Conservation (phyloP, 2,888 invertebrate species). For the Antheraea assamensis region DNA sequence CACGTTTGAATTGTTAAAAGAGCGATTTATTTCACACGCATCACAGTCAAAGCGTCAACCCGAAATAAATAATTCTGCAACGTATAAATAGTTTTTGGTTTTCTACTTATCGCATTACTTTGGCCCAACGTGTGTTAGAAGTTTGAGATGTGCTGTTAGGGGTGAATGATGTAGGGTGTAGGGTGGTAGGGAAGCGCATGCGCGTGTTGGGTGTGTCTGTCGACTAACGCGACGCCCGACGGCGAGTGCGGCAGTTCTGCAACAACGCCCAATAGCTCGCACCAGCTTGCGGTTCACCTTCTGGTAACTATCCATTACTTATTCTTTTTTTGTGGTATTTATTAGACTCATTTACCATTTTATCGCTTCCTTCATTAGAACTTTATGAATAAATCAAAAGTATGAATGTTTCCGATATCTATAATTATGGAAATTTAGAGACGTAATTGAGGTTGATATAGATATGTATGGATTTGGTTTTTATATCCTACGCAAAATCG, state of each 20-base stretch:
- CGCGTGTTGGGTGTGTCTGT: constrained; percentile 75
- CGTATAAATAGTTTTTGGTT: background rate
- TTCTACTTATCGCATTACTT: background rate
- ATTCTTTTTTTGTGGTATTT: constrained; percentile 18
- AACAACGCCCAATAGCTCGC: constrained; percentile 39
- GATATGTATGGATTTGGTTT: constrained; percentile 57
- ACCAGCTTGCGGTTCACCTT: constrained; percentile 28
- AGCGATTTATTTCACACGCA: too few species aligned
- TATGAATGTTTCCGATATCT: background rate
- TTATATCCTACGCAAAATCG: constrained; percentile 58
- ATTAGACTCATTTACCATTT: background rate
- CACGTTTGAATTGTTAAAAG: too few species aligned
- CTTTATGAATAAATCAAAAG: background rate
- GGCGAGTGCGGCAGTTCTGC: constrained; percentile 67
- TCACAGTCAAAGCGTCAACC: too few species aligned
- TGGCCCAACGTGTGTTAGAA: background rate
- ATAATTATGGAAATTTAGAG: constrained; percentile 4
- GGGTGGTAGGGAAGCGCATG: constrained; percentile 58
- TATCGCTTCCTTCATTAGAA: background rate
- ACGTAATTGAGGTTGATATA: constrained; percentile 25
- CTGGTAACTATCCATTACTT: constrained; percentile 52
- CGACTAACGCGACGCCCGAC: constrained; percentile 54
- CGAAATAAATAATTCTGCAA: background rate
- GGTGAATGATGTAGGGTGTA: constrained; percentile 38
- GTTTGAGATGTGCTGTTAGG: constrained; percentile 28